Evolutionary conservation across 2,797 vertebrate genomes (phyloP).

Genomic region (Halcyon badia): DNA sequence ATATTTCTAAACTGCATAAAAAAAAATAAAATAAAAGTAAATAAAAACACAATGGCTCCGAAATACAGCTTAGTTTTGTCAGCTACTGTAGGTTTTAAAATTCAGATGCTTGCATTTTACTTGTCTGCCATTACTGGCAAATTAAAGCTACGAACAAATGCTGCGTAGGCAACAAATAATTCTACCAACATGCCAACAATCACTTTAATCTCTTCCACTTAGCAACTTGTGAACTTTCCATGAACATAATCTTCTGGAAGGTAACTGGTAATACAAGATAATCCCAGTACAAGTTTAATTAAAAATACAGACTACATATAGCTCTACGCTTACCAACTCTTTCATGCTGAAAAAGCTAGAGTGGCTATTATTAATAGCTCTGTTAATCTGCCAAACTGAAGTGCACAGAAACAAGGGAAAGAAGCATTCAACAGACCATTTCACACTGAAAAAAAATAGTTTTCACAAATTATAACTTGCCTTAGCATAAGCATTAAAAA

Average conservation of each 20-base stretch:
- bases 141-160: conserved; percentile 54
- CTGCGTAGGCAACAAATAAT: conserved; percentile 56
- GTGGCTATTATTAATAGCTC: conserved; percentile 61
- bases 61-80: not conserved
- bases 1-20: not conserved
- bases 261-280: conserved; percentile 68
- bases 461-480: conserved; percentile 49
- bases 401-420: conserved; percentile 33
- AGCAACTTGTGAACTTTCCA: conserved; percentile 69
- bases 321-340: conserved; percentile 41
- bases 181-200: conserved; percentile 45
- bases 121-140: conserved; percentile 55
- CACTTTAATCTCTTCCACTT: conserved; percentile 70
- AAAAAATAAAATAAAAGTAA: not conserved
- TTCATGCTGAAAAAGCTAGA: conserved; percentile 41
- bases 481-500: conserved; percentile 9
- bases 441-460: conserved; percentile 29
- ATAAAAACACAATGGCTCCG: not conserved
- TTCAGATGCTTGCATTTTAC: conserved; percentile 34
- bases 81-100: not conserved
- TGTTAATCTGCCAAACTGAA: conserved; percentile 66
- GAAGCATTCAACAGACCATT: conserved; percentile 49
- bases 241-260: conserved; percentile 62
- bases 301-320: conserved; percentile 60
- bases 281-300: conserved; percentile 73